Conservation (phyloP, 2,888 invertebrate genomes). For the Melangyna quadrimaculata region DNA sequence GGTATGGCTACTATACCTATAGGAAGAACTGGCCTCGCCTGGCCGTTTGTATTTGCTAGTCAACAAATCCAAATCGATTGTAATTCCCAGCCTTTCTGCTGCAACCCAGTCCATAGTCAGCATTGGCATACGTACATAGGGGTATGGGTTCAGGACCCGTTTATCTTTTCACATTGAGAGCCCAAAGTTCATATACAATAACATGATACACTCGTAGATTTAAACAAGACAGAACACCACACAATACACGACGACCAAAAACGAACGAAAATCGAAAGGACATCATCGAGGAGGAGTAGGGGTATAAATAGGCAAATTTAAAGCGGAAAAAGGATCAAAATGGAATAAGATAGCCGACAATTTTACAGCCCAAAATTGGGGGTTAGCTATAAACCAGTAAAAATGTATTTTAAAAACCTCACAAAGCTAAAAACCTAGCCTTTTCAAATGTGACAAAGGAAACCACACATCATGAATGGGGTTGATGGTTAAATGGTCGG, state of each 20-base stretch:
- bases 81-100: constrained; percentile 11
- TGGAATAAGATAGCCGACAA: constrained; percentile 67
- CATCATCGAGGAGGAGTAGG: too few relatives aligned
- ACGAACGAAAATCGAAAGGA: background rate
- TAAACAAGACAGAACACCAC: constrained; percentile 42
- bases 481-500: background rate
- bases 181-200: constrained; percentile 41
- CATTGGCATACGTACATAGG: constrained; percentile 31
- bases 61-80: constrained; percentile 70
- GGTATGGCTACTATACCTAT: background rate
- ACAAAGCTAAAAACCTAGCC: constrained; percentile 13
- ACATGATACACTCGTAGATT: constrained; percentile 27
- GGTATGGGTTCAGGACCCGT: background rate
- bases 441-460: constrained; percentile 39
- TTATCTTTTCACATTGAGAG: constrained; percentile 7
- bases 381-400: constrained; percentile 53
- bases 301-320: constrained; percentile 45
- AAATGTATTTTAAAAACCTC: constrained; percentile 24
- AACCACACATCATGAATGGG: constrained; percentile 56
- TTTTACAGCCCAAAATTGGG: constrained; percentile 58
- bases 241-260: constrained; percentile 10
- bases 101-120: constrained; percentile 30
- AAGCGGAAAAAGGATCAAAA: constrained; percentile 59
- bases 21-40: background rate
- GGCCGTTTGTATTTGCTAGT: constrained; percentile 47